Conservation (phyloP, 2,113 vertebrate species). For the Malurus elegans region DNA sequence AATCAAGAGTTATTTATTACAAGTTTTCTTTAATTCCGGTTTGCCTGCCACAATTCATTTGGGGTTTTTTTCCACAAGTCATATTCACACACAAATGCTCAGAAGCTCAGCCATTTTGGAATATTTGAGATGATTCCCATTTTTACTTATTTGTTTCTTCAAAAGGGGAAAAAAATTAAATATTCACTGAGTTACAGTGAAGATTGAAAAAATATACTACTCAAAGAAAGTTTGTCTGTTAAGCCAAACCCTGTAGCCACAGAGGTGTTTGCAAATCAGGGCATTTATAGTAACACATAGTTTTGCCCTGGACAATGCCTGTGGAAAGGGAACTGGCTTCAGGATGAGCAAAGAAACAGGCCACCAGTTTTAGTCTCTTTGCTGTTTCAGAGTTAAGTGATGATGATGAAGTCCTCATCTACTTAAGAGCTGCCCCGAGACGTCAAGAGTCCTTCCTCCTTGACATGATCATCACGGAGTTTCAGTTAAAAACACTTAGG, state of each 20-base stretch:
- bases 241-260: neutral
- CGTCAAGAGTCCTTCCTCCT: neutral
- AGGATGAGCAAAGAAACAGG: neutral
- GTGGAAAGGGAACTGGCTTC: neutral
- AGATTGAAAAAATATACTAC: neutral
- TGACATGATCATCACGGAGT: neutral
- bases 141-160: conserved; percentile 14
- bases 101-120: neutral
- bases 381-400: neutral
- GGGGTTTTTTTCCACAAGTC: conserved; percentile 2
- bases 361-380: neutral
- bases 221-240: neutral
- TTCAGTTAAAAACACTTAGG: neutral
- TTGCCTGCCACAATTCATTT: conserved; percentile 12
- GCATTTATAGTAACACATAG: neutral
- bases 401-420: neutral
- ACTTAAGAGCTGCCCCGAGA: neutral
- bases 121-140: neutral
- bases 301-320: neutral
- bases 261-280: neutral
- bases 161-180: neutral
- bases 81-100: neutral
- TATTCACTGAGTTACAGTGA: neutral
- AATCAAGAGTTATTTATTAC: conserved; percentile 36
- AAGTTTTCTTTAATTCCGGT: neutral